phyloP scores from a whole-genome alignment of 2,113 vertebrate genomes.

The Xiphophorus hellerii region DNA sequence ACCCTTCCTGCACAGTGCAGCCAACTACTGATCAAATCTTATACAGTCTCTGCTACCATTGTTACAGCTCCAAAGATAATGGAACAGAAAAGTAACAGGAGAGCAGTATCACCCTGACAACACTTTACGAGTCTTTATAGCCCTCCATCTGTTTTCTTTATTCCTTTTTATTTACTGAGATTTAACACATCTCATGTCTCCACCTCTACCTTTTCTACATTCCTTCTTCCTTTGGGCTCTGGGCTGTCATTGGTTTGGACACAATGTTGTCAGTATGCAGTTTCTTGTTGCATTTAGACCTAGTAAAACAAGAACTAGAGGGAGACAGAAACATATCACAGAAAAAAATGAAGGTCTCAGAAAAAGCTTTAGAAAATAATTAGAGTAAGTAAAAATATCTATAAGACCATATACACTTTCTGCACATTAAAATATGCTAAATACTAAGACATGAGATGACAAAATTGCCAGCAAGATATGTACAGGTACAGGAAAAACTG shows the following conservation, averaged over 20 bases:
- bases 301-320: slow-evolving; percentile 31
- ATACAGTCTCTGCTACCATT: slow-evolving; percentile 54
- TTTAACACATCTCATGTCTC: slow-evolving; percentile 69
- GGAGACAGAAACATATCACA: neutral
- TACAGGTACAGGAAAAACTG: neutral
- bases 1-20: slow-evolving; percentile 29
- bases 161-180: slow-evolving; percentile 50
- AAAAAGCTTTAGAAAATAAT: neutral
- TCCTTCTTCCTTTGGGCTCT: slow-evolving; percentile 36
- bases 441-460: neutral
- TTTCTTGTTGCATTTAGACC: slow-evolving; percentile 40
- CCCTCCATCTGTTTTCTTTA: slow-evolving; percentile 60
- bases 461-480: neutral
- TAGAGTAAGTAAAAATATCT: neutral
- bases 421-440: neutral
- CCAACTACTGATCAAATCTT: slow-evolving; percentile 54
- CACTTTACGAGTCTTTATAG: slow-evolving; percentile 62
- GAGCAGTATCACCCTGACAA: slow-evolving; percentile 75
- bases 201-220: slow-evolving; percentile 44
- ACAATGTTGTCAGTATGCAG: slow-evolving; percentile 72
- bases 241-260: slow-evolving; percentile 69
- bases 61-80: slow-evolving; percentile 74
- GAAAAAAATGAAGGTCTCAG: neutral
- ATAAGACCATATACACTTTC: neutral
- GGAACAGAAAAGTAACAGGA: slow-evolving; percentile 72